Percentiles rank a stretch among this genome's conserved stretches.
phyloP scores from a whole-genome alignment of 2,888 invertebrate species.

The Neoaliturus tenellus region DNA sequence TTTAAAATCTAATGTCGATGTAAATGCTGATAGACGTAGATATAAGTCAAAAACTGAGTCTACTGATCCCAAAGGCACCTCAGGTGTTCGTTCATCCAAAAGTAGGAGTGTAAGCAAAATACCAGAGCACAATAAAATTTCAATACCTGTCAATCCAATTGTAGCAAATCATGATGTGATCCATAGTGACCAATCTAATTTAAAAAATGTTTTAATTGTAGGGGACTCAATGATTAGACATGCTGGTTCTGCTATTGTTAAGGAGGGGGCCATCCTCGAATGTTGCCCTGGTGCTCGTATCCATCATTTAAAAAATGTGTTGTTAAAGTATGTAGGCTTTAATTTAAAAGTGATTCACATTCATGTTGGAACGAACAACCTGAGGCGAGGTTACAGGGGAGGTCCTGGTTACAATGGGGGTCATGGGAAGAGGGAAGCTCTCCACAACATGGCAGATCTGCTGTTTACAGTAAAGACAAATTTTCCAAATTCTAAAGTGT shows the following conservation, averaged over 20 bases:
- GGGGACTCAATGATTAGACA: slow-evolving; percentile 5
- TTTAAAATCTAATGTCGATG: too few relatives aligned
- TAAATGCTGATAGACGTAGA: too few relatives aligned
- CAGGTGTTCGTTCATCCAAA: too few relatives aligned
- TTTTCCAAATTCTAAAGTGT: slow-evolving; percentile 3
- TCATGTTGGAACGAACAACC: slow-evolving; percentile 30
- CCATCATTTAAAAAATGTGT: neutral
- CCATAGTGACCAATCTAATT: too few relatives aligned
- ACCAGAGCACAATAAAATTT: too few relatives aligned
- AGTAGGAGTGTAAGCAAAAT: too few relatives aligned
- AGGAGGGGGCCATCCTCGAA: neutral
- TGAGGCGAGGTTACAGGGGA: neutral
- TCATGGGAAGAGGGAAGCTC: slow-evolving; percentile 21
- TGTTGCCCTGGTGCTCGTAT: neutral
- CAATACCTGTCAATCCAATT: too few relatives aligned
- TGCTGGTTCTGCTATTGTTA: neutral
- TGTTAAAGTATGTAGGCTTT: neutral
- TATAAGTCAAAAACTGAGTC: too few relatives aligned
- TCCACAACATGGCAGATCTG: slow-evolving; percentile 15
- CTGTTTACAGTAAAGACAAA: neutral
- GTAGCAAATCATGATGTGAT: too few relatives aligned
- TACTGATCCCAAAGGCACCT: too few relatives aligned
- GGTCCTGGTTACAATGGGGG: neutral
- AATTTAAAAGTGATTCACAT: neutral
- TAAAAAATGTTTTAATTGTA: neutral